Percentiles rank a stretch among this genome's conserved stretches.
Evolutionary conservation across 1,140 invertebrate species (phyloP).

Genomic region (Hesperophylax magnus): DNA sequence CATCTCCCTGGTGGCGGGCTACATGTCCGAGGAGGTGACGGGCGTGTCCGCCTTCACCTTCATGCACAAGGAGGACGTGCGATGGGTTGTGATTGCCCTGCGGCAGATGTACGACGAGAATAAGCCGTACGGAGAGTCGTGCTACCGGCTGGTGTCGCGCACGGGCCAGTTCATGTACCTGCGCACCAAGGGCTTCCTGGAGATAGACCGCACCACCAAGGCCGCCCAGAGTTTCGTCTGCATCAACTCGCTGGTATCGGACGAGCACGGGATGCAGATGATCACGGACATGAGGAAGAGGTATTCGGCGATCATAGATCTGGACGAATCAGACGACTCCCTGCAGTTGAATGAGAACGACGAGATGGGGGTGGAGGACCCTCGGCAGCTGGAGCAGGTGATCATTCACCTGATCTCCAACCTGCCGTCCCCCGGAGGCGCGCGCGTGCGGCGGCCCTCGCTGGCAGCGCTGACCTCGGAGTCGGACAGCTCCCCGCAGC

Average conservation of each 20-base stretch:
- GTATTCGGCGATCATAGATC: slow-evolving; percentile 79
- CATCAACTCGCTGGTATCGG: slow-evolving; percentile 83
- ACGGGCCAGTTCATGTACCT: slow-evolving; percentile 88
- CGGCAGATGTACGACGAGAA: slow-evolving; percentile 89
- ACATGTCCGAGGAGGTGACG: slow-evolving; percentile 88
- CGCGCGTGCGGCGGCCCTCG: slow-evolving; percentile 11
- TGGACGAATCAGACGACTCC: slow-evolving; percentile 63
- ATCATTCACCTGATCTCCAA: slow-evolving; percentile 79
- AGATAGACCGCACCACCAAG: slow-evolving; percentile 81
- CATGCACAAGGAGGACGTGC: slow-evolving; percentile 90
- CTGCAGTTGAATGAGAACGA: slow-evolving; percentile 58
- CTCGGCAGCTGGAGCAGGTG: slow-evolving; percentile 76
- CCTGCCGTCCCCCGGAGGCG: slow-evolving; percentile 63
- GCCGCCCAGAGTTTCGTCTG: slow-evolving; percentile 89
- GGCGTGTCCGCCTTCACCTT: slow-evolving; percentile 87
- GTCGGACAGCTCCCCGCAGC: slow-evolving; percentile 58
- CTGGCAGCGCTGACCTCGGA: slow-evolving; percentile 58
- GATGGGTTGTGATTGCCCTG: slow-evolving; percentile 87
- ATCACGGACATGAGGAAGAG: slow-evolving; percentile 83
- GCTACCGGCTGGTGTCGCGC: slow-evolving; percentile 84
- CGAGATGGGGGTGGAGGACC: slow-evolving; percentile 76
- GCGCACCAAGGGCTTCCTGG: slow-evolving; percentile 85
- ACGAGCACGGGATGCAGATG: slow-evolving; percentile 79
- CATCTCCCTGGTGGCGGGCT: slow-evolving; percentile 88
- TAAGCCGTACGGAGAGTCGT: slow-evolving; percentile 84